These are phyloP conservation scores for Mastomys natalensis DNA, from an alignment of 2,113 vertebrate genomes.

Conservation along the genomic window DNA sequence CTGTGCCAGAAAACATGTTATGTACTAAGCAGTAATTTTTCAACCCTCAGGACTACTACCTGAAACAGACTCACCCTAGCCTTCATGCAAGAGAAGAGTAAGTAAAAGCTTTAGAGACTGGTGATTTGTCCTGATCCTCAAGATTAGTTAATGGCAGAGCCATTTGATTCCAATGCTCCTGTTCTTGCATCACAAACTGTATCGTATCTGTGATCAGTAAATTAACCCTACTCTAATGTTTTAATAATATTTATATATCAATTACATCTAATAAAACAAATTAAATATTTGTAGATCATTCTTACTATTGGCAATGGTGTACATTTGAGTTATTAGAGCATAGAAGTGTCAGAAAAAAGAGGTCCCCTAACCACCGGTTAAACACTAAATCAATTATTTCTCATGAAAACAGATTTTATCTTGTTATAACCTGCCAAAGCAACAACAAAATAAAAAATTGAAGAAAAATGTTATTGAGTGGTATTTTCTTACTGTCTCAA, in stretches of 20 bases:
- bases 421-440: background rate
- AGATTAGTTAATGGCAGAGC: background rate
- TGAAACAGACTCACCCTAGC: background rate
- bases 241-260: constrained; percentile 27
- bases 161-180: background rate
- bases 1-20: background rate
- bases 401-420: constrained; percentile 46
- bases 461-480: background rate
- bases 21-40: background rate
- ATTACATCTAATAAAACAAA: background rate
- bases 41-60: background rate
- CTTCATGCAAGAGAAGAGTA: background rate
- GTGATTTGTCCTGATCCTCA: background rate
- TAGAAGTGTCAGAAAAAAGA: constrained; percentile 10
- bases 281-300: constrained; percentile 28
- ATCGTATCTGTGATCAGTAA: constrained; percentile 2
- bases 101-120: background rate
- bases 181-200: background rate
- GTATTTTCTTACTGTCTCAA: constrained; percentile 23
- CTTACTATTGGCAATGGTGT: background rate
- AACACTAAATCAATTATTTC: constrained; percentile 33
- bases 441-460: constrained; percentile 19
- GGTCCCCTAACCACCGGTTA: background rate
- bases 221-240: background rate
- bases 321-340: background rate